Percentiles rank a stretch among this genome's conserved stretches.
These are phyloP conservation scores for Megaptera novaeangliae DNA, from an alignment of 2,113 vertebrate species.

Conservation along the genomic window DNA sequence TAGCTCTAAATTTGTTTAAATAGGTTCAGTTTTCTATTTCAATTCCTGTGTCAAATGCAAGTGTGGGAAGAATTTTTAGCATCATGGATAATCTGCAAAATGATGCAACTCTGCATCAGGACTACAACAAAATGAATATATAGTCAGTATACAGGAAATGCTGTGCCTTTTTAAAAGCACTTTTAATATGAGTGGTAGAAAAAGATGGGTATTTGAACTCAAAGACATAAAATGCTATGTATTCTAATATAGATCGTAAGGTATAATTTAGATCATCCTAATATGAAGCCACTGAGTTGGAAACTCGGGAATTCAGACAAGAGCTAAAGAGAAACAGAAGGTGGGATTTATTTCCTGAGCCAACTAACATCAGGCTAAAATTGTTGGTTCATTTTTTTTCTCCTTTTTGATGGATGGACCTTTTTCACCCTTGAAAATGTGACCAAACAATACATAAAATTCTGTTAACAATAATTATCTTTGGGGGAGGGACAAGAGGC, in stretches of 20 bases:
- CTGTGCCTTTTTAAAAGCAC: background rate
- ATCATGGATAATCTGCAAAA: background rate
- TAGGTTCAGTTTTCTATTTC: slow-evolving; percentile 49
- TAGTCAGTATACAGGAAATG: background rate
- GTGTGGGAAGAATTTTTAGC: slow-evolving; percentile 33
- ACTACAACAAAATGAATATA: background rate
- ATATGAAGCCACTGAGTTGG: background rate
- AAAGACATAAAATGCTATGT: background rate
- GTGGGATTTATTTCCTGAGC: background rate
- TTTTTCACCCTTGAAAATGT: background rate
- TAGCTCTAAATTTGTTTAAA: slow-evolving; percentile 52
- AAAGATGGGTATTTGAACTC: background rate
- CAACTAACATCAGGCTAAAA: slow-evolving; percentile 5
- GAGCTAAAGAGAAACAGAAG: slow-evolving; percentile 42
- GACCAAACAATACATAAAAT: background rate
- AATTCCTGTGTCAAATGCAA: slow-evolving; percentile 44
- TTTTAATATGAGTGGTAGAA: background rate
- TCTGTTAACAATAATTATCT: background rate
- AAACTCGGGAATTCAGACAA: slow-evolving; percentile 41
- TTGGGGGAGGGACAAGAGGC: background rate
- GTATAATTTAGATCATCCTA: background rate
- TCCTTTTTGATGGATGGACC: background rate
- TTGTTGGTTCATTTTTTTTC: background rate
- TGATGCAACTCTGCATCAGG: background rate
- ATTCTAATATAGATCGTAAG: background rate